phyloP scores from a whole-genome alignment of 1,140 invertebrate species.

The Ostrea edulis region DNA sequence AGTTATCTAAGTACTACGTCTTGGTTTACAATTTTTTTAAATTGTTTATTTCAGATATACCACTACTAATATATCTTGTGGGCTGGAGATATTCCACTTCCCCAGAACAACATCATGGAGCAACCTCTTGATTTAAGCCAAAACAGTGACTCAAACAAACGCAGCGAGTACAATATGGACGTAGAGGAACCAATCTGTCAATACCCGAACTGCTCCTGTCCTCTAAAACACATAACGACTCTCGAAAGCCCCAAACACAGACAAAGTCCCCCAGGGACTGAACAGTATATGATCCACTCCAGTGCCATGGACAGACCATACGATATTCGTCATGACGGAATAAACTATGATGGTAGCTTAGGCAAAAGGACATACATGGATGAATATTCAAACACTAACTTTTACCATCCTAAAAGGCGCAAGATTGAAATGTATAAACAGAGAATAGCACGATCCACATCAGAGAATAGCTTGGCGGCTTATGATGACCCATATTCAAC shows the following conservation, averaged over 20 bases:
- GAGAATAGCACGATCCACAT: conserved; percentile 41
- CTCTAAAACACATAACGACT: conserved; percentile 49
- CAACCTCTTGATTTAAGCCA: conserved; percentile 57
- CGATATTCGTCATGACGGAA: conserved; percentile 5
- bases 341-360: conserved; percentile 14
- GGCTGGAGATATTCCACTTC: background rate
- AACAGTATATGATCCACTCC: background rate
- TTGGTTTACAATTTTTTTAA: background rate
- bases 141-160: conserved; percentile 33
- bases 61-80: background rate
- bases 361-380: conserved; percentile 16
- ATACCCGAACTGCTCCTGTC: conserved; percentile 55
- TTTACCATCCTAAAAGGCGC: conserved; percentile 51
- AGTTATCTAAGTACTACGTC: too few species aligned
- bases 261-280: conserved; percentile 6
- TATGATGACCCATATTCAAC: conserved; percentile 20
- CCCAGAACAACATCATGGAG: conserved; percentile 47
- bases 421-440: conserved; percentile 52
- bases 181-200: conserved; percentile 55
- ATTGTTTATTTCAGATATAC: background rate
- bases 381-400: background rate
- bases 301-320: background rate
- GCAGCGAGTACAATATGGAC: conserved; percentile 45
- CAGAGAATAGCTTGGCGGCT: conserved; percentile 43
- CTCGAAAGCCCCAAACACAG: conserved; percentile 46